Conservation (phyloP, 2,113 vertebrate species). For the Clarias magur region DNA sequence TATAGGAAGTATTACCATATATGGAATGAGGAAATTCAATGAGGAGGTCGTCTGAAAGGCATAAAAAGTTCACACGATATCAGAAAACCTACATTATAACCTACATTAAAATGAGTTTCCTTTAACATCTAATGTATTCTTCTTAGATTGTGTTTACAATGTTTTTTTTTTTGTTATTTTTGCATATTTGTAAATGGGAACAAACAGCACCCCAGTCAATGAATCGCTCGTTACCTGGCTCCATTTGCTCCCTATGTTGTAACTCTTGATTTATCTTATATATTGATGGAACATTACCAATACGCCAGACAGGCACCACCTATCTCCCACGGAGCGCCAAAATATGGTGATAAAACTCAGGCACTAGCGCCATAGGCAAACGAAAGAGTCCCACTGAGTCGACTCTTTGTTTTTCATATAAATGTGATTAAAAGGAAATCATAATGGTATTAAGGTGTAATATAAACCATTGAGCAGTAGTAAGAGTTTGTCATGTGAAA, state of each 20-base stretch:
- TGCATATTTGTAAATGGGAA: not conserved
- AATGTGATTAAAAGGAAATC: not conserved
- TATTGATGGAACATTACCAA: slow-evolving; percentile 21
- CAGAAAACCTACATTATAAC: no score
- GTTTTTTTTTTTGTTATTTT: not conserved
- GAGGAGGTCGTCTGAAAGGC: no score
- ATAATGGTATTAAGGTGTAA: not conserved
- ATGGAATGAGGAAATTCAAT: no score
- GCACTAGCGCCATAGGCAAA: not conserved
- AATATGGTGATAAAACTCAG: not conserved
- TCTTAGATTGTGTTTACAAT: not conserved
- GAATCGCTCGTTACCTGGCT: not conserved
- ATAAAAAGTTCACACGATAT: no score
- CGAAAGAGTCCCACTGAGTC: not conserved
- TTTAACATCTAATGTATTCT: no score
- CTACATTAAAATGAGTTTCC: no score
- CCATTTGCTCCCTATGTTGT: not conserved
- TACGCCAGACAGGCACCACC: not conserved
- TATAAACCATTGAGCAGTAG: not conserved
- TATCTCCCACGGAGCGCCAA: not conserved
- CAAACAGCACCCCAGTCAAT: not conserved
- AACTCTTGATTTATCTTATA: slow-evolving; percentile 16
- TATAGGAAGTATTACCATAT: no score
- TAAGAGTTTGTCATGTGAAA: not conserved
- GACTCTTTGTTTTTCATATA: slow-evolving; percentile 12